Conservation (phyloP, 64 coral and sea anemone species). For the Astreopora myriophthalma region DNA sequence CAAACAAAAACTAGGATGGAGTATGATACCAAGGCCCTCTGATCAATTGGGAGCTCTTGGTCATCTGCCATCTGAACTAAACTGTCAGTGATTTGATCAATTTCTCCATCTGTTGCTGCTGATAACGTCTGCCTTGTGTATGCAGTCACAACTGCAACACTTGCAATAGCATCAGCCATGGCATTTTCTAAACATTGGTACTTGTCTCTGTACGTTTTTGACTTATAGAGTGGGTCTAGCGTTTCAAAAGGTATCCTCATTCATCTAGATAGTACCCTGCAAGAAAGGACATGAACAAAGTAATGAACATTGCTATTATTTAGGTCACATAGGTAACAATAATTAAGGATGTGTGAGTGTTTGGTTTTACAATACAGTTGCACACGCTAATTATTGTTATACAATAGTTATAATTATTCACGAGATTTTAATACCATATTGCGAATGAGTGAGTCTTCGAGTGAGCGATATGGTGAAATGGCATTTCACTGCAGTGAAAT, state of each 20-base stretch:
- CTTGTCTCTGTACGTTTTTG: not conserved
- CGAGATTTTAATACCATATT: not conserved
- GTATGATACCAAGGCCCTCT: conserved; percentile 17
- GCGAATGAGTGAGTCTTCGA: no score
- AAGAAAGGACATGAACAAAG: not conserved
- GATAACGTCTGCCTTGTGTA: not conserved
- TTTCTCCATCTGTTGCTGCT: conserved; percentile 16
- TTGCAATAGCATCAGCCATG: conserved; percentile 18
- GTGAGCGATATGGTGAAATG: no score
- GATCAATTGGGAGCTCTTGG: not conserved
- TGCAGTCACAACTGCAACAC: conserved; percentile 18
- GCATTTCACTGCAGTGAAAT: no score
- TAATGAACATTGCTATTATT: not conserved
- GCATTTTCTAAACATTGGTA: not conserved
- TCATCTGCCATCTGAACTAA: conserved; percentile 16
- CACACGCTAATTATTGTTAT: not conserved
- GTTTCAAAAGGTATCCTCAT: conserved; percentile 51
- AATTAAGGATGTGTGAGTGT: not conserved
- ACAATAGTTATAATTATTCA: not conserved
- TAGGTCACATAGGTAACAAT: not conserved
- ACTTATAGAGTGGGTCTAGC: conserved; percentile 15
- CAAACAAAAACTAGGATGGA: conserved; percentile 35
- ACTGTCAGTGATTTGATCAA: conserved; percentile 24
- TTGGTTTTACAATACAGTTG: not conserved
- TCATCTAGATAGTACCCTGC: conserved; percentile 30